phyloP scores from a whole-genome alignment of 2,113 vertebrate species.

The Pangasianodon gigas region DNA sequence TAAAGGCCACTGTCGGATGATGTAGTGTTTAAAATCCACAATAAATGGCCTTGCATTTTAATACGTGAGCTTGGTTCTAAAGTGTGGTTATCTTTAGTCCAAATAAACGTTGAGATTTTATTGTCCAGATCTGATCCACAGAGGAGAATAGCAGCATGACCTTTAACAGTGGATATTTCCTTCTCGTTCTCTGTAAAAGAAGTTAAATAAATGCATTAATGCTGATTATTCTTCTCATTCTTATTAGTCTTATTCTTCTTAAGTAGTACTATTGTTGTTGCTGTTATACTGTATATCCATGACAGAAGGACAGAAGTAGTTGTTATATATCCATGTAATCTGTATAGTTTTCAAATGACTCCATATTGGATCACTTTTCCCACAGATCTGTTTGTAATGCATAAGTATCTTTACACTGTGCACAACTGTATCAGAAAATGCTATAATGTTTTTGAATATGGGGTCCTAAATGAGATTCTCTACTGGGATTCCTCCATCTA shows the following conservation, averaged over 20 bases:
- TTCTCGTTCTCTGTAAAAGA: neutral
- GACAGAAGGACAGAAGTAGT: neutral
- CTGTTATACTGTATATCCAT: neutral
- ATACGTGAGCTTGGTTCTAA: neutral
- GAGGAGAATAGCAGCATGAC: neutral
- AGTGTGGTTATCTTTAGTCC: constrained; percentile 35
- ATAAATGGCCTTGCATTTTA: neutral
- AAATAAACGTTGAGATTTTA: neutral
- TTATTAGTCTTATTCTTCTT: neutral
- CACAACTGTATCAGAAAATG: neutral
- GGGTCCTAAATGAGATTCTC: neutral
- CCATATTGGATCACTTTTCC: neutral
- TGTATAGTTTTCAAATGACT: neutral
- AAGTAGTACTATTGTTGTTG: neutral
- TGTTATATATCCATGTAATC: neutral
- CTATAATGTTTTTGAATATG: neutral
- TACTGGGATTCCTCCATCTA: neutral
- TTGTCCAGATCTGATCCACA: neutral
- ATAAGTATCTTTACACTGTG: neutral
- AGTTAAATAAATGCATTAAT: neutral
- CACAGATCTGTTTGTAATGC: neutral
- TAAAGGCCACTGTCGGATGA: constrained; percentile 31
- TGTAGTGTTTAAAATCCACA: constrained; percentile 35
- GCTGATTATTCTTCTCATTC: neutral
- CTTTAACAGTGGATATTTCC: neutral